Evolutionary conservation across 1,140 invertebrate species (phyloP), one percentile per base, ranked within the genome.

Genomic region (Samia ricini): DNA sequence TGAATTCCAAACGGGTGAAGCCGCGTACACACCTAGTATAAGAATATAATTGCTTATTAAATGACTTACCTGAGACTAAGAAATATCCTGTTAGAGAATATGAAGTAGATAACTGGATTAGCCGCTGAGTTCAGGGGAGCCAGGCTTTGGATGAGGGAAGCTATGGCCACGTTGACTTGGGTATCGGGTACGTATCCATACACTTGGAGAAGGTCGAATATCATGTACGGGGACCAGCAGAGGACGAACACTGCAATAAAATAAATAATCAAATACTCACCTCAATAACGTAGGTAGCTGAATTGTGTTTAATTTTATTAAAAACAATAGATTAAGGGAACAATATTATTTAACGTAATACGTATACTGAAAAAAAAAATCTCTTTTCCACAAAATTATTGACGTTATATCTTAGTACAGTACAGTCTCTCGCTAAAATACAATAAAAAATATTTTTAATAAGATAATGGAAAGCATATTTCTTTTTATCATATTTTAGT

Each of bases 141-240:
- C 56, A 98, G 88, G 85, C 96, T 98, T 83, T 98, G 96, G 64
- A 98, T 96, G 72, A 98, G 96, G 2, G 96, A 97, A 4, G 95
- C 95, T 4, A 98, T 92, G 2, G 96, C 96, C 7, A 94, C 94
- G 71, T 94, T 95, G 0, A 94, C 95, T 77, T 97, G 95, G 0
- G 95, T 96, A 58, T 92, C 90, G 0, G 96, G 96, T 64, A 98
- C 93, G 80, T 95, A 94, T 15, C 94, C 96, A 87, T 95, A 98
- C 24, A 98, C 96, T 93, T 98, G 96, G 1, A 99, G 93, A 20
- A 99, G 88, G 85, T 98, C 97, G 85, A 98, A 99, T 33, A 99
- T 92, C 81, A 98, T 97, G 85, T 97, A 99, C 0, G 98, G 98
- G 70, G 96, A 98, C 97, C 97, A 99, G 91, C 98, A 99, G 2